phyloP scores from a whole-genome alignment of 2,888 invertebrate genomes.

The Salpingus planirostris region DNA sequence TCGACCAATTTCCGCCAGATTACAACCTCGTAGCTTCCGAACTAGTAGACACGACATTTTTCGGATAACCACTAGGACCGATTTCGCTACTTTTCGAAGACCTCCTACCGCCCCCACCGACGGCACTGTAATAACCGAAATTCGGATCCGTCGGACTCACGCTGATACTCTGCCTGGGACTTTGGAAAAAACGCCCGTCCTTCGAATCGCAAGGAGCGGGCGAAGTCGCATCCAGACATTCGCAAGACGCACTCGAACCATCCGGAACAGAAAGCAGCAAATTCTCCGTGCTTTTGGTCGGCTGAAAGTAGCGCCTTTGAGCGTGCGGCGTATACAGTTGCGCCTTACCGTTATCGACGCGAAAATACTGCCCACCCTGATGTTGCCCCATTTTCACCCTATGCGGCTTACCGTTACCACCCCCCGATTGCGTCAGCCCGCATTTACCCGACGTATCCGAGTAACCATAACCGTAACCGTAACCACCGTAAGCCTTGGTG shows the following conservation, averaged over 20 bases:
- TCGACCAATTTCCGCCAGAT: too few relatives aligned
- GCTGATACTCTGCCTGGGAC: conserved; percentile 35
- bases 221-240: conserved; percentile 48
- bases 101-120: conserved; percentile 20
- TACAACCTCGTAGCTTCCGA: conserved; percentile 65
- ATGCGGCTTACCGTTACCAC: conserved; percentile 27
- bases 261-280: conserved; percentile 57
- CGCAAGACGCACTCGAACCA: conserved; percentile 63
- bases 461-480: conserved; percentile 81
- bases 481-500: conserved; percentile 77
- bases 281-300: conserved; percentile 77
- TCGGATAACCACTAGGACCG: conserved; percentile 44
- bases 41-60: conserved; percentile 50
- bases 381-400: conserved; percentile 20
- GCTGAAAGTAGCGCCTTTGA: conserved; percentile 45
- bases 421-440: conserved; percentile 33
- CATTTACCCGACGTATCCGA: conserved; percentile 56
- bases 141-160: conserved; percentile 40
- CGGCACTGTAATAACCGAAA: conserved; percentile 39
- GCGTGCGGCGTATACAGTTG: conserved; percentile 43
- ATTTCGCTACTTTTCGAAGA: too few relatives aligned
- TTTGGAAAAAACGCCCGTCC: conserved; percentile 36
- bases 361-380: conserved; percentile 27
- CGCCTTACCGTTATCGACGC: conserved; percentile 29
- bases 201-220: conserved; percentile 26